Evolutionary conservation across 2,888 invertebrate species (phyloP), one percentile per base, ranked within the genome.

Genomic region (Nephrotoma appendiculata): DNA sequence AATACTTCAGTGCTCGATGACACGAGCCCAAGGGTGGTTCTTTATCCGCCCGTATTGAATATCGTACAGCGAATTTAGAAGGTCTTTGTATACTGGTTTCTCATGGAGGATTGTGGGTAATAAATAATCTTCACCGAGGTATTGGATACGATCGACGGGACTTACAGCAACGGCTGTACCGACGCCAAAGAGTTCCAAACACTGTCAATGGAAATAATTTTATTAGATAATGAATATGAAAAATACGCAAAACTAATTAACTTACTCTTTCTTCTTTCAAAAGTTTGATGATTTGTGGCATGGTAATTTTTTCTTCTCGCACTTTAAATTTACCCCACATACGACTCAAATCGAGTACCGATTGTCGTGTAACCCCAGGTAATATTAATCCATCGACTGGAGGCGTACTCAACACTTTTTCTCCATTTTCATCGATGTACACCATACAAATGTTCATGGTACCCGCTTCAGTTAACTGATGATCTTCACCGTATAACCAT

Each of bases 391-490:
- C 99, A 90, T 96, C 96, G 87, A 99, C 92, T 4, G 98, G 98
- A 11, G 99, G 98, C 7, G 99, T 99, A 44, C 96, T 93, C 89
- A 99, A 91, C 92, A 98, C 98, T 91, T 95, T 95, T 90, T 98
- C 98, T 94, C 98, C 99, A 90, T 96, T 93, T 87, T 97, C 96
- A 90, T 99, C 97, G 88, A 96, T 93, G 92, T 95, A 95, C 89
- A 96, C 95, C 91, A 98, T 94, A 91, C 99, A 99, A 87, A 99
- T 95, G 91, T 99, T 99, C 99, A 99, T 99, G 12, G 99, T 97
- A 86, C 99, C 99, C 85, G 97, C 98, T 93, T 99, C 99, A 0
- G 99, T 99, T 42, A 99, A 90, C 91, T 98, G 95, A 90, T 98
- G 95, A 89, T 99, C 95, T 0, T 97, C 95, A 2, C 99, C 99